A percentile compares a stretch with the other conserved stretches of the same genome.
Evolutionary conservation across 1,140 invertebrate genomes (phyloP).

Genomic region (Pectinophora gossypiella): DNA sequence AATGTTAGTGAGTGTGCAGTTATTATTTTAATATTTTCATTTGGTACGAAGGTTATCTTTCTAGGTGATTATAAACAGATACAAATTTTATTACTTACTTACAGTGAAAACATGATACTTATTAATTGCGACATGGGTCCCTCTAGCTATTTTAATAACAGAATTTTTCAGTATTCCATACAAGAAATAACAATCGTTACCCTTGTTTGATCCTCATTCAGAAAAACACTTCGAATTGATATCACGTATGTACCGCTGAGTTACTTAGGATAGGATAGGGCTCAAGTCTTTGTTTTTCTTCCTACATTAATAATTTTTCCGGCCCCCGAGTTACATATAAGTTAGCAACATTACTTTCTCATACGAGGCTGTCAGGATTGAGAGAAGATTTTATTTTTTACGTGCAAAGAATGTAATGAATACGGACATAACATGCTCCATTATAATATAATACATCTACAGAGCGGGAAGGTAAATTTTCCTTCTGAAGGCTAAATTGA

Average conservation of each 20-base stretch:
- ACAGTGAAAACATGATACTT: no score
- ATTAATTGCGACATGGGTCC: no score
- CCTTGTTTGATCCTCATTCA: constrained; percentile 33
- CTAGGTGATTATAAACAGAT: no score
- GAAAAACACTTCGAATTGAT: constrained; percentile 38
- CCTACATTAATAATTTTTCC: constrained; percentile 50
- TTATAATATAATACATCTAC: constrained; percentile 33
- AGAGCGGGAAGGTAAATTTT: constrained; percentile 9
- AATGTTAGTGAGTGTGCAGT: no score
- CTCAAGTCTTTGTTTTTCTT: constrained; percentile 48
- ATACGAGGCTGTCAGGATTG: constrained; percentile 46
- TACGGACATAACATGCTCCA: constrained; percentile 32
- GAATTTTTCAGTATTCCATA: not conserved
- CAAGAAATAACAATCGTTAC: constrained; percentile 24
- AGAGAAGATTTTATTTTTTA: constrained; percentile 53
- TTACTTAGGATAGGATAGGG: constrained; percentile 40
- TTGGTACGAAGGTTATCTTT: no score
- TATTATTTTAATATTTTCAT: no score
- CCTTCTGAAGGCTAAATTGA: constrained; percentile 21
- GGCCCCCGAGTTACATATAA: constrained; percentile 37
- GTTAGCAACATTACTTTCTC: constrained; percentile 41
- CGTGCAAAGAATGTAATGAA: constrained; percentile 54
- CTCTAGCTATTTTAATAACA: no score
- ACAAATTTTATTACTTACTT: no score
- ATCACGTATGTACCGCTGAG: constrained; percentile 40